Conservation (phyloP, 2,797 vertebrate species). For the Aulostomus chinensis region DNA sequence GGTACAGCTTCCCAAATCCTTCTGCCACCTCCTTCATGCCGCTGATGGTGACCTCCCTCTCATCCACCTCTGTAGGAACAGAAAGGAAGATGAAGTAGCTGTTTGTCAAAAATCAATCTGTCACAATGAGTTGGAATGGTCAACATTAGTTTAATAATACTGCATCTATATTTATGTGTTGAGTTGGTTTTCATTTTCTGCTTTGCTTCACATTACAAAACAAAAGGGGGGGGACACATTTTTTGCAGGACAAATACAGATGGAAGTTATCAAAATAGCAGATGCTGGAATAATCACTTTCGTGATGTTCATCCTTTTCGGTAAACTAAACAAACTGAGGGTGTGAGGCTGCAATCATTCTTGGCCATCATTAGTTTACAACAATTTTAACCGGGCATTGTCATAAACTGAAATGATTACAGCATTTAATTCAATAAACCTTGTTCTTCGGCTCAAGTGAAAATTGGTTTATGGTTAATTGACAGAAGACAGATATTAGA, state of each 20-base stretch:
- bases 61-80: slow-evolving; percentile 34
- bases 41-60: slow-evolving; percentile 20
- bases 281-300: slow-evolving; percentile 57
- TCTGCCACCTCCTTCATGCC: slow-evolving; percentile 30
- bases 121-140: no score
- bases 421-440: neutral
- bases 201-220: slow-evolving; percentile 2
- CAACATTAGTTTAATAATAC: no score
- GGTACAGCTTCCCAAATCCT: slow-evolving; percentile 96
- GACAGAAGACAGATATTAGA: neutral
- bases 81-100: slow-evolving; percentile 1
- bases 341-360: slow-evolving; percentile 19
- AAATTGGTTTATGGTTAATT: no score
- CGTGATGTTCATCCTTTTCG: slow-evolving; percentile 34
- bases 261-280: slow-evolving; percentile 43
- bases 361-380: slow-evolving; percentile 29
- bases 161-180: no score
- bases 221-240: neutral
- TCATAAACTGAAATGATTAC: slow-evolving; percentile 5
- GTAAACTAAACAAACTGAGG: slow-evolving; percentile 32
- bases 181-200: neutral
- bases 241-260: slow-evolving; percentile 29
- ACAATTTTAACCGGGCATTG: no score
- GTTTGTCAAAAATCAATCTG: no score
- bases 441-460: neutral